Base-by-base conservation (phyloP, 2,888 invertebrate species). In the Aquatica leii region DNA sequence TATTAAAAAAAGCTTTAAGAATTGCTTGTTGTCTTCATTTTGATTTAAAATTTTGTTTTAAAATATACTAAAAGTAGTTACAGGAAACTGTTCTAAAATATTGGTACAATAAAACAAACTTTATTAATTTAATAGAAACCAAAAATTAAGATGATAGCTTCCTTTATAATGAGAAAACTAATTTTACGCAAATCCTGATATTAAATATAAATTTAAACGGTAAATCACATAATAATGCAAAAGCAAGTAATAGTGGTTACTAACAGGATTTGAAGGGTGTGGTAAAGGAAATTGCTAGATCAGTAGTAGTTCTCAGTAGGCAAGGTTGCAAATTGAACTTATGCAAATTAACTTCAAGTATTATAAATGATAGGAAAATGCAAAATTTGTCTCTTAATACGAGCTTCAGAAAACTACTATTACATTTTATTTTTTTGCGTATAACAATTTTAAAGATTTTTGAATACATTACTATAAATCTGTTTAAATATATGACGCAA, bases 191-290 rank as follows among this genome's bases (percentile, higher is more conserved):
- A 24, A 24, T 24, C 4, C 24, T 4, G 24, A 24, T 18, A 46
- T 46, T 46, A 46, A 20, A 46, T 46, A 46, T 46, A 20, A 18
- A 20, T 46, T 46, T 46, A 3, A 46, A 46, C 18, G 11, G 17
- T 46, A 46, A 46, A 11, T 46, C 46, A 46, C 46, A 46, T 46
- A 46, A 46, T 46, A 46, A 46, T 46, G n/a, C 9, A 20, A 46
- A 43, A 14, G 43, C 43, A 43, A 43, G 43, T 43, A 43, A 46
- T 46, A 46, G 46, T 46, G 20, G 46, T 46, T 46, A 18, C 46
- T 46, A 46, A 46, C 18, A 46, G 46, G 46, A 46, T 46, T 46
- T 46, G 46, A 46, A 46, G 46, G 46, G 46, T 46, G 46, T 46
- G 46, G 46, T 46, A 20, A 18, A 20, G 46, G 46, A 46, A 46